These are phyloP conservation scores for Andrena chrysosceles DNA, from an alignment of 2,888 invertebrate genomes.

Conservation along the genomic window DNA sequence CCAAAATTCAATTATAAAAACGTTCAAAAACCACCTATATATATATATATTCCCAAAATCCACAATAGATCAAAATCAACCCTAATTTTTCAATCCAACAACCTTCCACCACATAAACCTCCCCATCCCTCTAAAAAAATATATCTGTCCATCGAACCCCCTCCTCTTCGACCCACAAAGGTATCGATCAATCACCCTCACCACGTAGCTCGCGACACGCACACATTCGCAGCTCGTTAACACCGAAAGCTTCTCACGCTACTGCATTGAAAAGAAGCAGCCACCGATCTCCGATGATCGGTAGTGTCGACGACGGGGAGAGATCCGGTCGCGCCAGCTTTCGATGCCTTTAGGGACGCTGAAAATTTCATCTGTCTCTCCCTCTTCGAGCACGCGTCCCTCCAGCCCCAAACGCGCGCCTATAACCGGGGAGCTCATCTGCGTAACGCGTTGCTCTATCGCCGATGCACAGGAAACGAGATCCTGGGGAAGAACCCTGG, in stretches of 20 bases:
- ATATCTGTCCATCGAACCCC: background rate
- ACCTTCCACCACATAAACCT: too few relatives aligned
- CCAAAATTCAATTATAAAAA: too few relatives aligned
- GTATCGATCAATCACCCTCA: background rate
- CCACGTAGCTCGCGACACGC: conserved; percentile 1
- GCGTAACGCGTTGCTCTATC: conserved; percentile 29
- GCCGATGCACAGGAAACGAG: background rate
- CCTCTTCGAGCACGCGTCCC: conserved; percentile 23
- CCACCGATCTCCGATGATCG: conserved; percentile 31
- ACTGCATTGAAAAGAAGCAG: conserved; percentile 17
- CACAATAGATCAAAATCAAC: too few relatives aligned
- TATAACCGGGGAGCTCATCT: conserved; percentile 47
- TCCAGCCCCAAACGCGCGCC: background rate
- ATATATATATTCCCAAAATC: too few relatives aligned
- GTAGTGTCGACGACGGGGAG: conserved; percentile 35
- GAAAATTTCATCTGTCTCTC: conserved; percentile 34
- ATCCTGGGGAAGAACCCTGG: conserved; percentile 6
- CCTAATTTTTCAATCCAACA: too few relatives aligned
- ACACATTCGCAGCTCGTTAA: conserved; percentile 51
- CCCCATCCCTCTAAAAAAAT: background rate
- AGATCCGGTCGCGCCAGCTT: background rate
- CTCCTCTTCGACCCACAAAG: background rate
- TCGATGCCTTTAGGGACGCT: conserved; percentile 25
- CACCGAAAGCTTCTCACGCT: conserved; percentile 11
- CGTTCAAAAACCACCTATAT: too few relatives aligned